Evolutionary conservation across 2,797 vertebrate species (phyloP).

Genomic region (Phrynocephalus forsythii): DNA sequence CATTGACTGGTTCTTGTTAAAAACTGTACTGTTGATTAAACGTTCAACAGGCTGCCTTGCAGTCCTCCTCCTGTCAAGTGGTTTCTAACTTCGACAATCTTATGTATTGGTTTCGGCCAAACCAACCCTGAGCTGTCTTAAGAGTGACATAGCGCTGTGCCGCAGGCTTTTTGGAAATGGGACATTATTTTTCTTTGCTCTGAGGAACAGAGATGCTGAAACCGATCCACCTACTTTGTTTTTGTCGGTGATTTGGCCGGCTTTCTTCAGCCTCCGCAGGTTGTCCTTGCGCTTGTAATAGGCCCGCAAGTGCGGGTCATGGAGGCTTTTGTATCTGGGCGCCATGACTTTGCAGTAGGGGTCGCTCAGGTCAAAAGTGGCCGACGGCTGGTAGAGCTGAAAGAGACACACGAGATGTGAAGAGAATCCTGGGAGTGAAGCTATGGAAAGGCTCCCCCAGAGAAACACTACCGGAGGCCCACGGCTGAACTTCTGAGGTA

Average conservation of each 20-base stretch:
- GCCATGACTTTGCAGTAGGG: constrained; percentile 57
- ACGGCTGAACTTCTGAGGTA: no score
- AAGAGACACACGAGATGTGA: neutral
- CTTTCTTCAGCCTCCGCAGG: constrained; percentile 47
- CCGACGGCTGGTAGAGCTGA: constrained; percentile 59
- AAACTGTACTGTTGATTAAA: no score
- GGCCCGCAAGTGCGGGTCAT: constrained; percentile 58
- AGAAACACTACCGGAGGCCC: neutral
- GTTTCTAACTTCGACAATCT: no score
- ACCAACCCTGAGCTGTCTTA: no score
- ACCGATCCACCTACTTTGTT: constrained; percentile 51
- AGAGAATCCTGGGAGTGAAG: neutral
- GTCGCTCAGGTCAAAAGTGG: constrained; percentile 59
- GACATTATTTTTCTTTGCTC: neutral
- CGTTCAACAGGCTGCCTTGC: no score
- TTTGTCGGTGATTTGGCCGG: constrained; percentile 44
- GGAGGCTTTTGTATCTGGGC: constrained; percentile 57
- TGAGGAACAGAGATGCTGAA: neutral
- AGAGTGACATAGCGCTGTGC: no score
- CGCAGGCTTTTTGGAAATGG: no score
- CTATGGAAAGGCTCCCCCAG: no score
- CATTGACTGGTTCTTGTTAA: no score
- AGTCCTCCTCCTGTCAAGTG: no score
- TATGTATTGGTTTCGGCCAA: no score
- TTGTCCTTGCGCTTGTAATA: constrained; percentile 58